Conservation (phyloP, 2,113 vertebrate genomes). For the Herpetotheres cachinnans region DNA sequence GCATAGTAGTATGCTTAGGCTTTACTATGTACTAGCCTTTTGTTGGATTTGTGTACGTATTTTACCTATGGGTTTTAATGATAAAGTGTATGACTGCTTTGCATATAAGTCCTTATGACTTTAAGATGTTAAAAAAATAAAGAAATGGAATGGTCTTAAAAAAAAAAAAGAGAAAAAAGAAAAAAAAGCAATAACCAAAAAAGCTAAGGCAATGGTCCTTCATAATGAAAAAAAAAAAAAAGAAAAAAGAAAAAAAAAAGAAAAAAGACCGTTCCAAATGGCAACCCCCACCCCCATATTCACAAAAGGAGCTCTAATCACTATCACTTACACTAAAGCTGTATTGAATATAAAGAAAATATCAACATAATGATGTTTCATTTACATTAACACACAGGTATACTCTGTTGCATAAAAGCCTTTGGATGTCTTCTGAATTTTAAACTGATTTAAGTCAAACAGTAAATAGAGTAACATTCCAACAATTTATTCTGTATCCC, state of each 20-base stretch:
- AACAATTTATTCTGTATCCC: background rate
- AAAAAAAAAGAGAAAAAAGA: background rate
- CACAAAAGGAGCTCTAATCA: slow-evolving; percentile 89
- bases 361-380: slow-evolving; percentile 54
- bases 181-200: slow-evolving; percentile 56
- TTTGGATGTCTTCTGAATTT: slow-evolving; percentile 51
- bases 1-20: slow-evolving; percentile 86
- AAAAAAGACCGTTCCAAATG: slow-evolving; percentile 85
- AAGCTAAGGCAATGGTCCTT: slow-evolving; percentile 56
- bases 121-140: slow-evolving; percentile 95
- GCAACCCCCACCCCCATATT: slow-evolving; percentile 75
- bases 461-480: slow-evolving; percentile 49
- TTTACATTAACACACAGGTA: slow-evolving; percentile 44
- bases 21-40: slow-evolving; percentile 90
- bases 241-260: slow-evolving; percentile 54
- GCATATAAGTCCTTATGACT: slow-evolving; percentile 88
- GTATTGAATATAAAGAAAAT: background rate
- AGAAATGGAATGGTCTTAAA: slow-evolving; percentile 94
- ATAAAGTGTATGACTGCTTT: slow-evolving; percentile 94
- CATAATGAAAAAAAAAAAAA: slow-evolving; percentile 8
- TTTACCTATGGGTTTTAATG: slow-evolving; percentile 95
- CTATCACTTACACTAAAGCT: slow-evolving; percentile 38
- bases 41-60: slow-evolving; percentile 95
- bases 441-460: slow-evolving; percentile 31
- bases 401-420: slow-evolving; percentile 16